Evolutionary conservation across 2,888 invertebrate species (phyloP), one percentile per base, ranked within the genome.

Genomic region (Dendrolimus pini): DNA sequence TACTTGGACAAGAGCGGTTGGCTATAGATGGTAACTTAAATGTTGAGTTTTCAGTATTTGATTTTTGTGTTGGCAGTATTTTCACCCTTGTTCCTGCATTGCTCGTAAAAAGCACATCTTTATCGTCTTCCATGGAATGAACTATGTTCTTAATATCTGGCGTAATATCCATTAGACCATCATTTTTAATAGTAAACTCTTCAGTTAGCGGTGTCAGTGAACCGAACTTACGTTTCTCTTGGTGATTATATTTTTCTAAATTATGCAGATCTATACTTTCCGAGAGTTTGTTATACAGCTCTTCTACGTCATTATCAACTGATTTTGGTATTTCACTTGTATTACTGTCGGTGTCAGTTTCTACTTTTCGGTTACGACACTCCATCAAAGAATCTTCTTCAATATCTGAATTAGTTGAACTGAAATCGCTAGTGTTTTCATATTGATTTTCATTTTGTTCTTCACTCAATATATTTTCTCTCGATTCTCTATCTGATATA

Each of bases 361-460:
- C 63, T 7, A 56, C 57, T 53, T 62, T 65, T 6, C 6, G 56
- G 41, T 70, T 67, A 54, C 57, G 63, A 30, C 64, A 64, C 65
- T 77, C 79, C 65, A 77, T 77, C n/a, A 89, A 71, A 1, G 89
- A 89, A 63, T 89, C 89, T 61, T 81, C 82, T 58, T 88, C 89
- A 1, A 87, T 70, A 59, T 87, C 83, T 2, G 80, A 74, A 58
- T 65, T 67, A 2, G 76, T 72, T 9, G 65, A 66, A 9, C 75
- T 77, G 55, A 69, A 74, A 30, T 74, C 74, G 61, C 74, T 80
- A 8, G 65, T 65, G 55, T 68, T 69, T 53, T 70, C 76, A 60
- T 70, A 73, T 47, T 61, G 60, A 7, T 56, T 60, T 30, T 75
- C 70, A 18, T 66, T 68, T 55, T 65, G 65, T 9, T 69, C 69